Evolutionary conservation across 2,113 vertebrate genomes (phyloP).

Genomic region (Spheniscus mendiculus): DNA sequence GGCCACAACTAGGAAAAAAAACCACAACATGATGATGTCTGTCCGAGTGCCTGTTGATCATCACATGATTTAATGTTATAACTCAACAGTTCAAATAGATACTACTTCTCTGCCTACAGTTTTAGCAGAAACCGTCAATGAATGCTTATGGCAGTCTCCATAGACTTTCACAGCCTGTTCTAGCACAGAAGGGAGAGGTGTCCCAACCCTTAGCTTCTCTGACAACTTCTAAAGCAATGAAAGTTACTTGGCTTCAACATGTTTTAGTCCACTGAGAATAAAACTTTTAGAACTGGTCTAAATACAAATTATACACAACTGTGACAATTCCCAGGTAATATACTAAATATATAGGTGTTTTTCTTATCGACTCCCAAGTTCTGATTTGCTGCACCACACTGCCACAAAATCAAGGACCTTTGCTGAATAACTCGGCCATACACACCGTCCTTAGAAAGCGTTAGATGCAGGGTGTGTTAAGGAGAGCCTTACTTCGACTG

Average conservation of each 20-base stretch:
- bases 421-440: neutral
- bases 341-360: neutral
- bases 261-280: neutral
- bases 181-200: neutral
- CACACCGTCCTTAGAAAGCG: neutral
- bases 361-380: neutral
- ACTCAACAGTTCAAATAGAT: neutral
- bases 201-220: neutral
- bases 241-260: neutral
- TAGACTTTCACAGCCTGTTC: neutral
- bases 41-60: neutral
- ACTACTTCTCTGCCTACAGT: neutral
- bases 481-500: neutral
- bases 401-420: neutral
- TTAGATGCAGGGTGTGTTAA: neutral
- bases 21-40: rapidly evolving
- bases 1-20: neutral
- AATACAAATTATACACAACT: neutral
- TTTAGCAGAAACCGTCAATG: neutral
- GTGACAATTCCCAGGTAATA: neutral
- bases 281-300: neutral
- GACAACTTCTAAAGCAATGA: neutral
- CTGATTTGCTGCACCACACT: neutral
- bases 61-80: neutral
- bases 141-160: neutral